Percentiles rank a stretch among this genome's conserved stretches.
phyloP scores from a whole-genome alignment of 2,888 invertebrate species.

The Eupsilia transversa region DNA sequence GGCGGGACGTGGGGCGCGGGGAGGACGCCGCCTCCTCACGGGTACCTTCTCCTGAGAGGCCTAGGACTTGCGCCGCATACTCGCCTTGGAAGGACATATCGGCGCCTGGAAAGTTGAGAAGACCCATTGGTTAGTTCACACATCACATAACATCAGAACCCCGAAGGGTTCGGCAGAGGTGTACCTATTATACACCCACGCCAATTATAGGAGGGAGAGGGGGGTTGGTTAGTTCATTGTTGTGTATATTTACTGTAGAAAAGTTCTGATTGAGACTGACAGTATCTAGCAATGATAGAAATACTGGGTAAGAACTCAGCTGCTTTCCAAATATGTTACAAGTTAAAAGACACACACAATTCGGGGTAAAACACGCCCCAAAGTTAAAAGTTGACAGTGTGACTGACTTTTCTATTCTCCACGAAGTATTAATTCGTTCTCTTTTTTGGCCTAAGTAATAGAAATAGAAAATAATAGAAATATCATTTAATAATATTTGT shows the following conservation, averaged over 20 bases:
- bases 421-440: not conserved
- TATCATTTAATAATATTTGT: too few species aligned
- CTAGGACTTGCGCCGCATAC: constrained; percentile 97
- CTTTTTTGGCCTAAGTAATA: too few species aligned
- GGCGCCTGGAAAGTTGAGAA: constrained; percentile 90
- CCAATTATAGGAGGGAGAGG: not conserved
- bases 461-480: too few species aligned
- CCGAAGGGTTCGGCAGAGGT: not conserved
- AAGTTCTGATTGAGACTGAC: not conserved
- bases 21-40: constrained; percentile 72
- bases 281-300: not conserved
- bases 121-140: not conserved
- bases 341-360: not conserved
- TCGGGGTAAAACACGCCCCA: not conserved
- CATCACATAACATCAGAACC: not conserved
- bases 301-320: not conserved
- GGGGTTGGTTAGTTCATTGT: not conserved
- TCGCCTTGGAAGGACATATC: constrained; percentile 97
- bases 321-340: not conserved
- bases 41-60: constrained; percentile 91
- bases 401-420: not conserved
- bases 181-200: not conserved
- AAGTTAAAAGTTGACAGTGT: not conserved
- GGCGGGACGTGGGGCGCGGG: constrained; percentile 73
- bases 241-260: too few species aligned